Evolutionary conservation across 2,113 vertebrate genomes (phyloP).

Genomic region (Scytalopus superciliaris): DNA sequence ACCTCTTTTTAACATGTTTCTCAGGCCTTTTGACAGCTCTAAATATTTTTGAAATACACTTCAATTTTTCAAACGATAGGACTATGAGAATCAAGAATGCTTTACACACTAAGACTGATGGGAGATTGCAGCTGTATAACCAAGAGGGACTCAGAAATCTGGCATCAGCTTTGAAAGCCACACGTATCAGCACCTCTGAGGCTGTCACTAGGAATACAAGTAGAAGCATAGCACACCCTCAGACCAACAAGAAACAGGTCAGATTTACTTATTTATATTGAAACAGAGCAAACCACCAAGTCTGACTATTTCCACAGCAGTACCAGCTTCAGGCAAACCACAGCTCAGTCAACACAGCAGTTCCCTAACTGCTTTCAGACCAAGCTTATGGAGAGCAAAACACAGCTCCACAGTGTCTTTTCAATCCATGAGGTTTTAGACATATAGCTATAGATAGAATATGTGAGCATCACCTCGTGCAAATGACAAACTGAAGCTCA

Average conservation of each 20-base stretch:
- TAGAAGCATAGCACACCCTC: neutral
- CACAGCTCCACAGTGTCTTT: neutral
- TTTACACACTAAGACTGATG: neutral
- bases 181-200: neutral
- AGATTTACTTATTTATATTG: neutral
- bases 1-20: neutral
- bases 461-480: neutral
- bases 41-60: neutral
- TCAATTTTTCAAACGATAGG: neutral
- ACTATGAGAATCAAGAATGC: neutral
- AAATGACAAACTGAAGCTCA: neutral
- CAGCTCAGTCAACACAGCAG: neutral
- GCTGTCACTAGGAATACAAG: neutral
- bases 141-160: neutral
- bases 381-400: neutral
- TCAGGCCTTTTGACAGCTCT: neutral
- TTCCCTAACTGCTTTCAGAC: neutral
- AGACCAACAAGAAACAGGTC: neutral
- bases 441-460: neutral
- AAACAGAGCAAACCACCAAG: neutral
- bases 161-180: neutral
- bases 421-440: neutral
- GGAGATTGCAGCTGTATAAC: neutral
- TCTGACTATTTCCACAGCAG: neutral
- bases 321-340: rapidly evolving